Evolutionary conservation across 2,797 vertebrate species (phyloP), one percentile per base, ranked within the genome.

Genomic region (Lophotriccus pileatus): DNA sequence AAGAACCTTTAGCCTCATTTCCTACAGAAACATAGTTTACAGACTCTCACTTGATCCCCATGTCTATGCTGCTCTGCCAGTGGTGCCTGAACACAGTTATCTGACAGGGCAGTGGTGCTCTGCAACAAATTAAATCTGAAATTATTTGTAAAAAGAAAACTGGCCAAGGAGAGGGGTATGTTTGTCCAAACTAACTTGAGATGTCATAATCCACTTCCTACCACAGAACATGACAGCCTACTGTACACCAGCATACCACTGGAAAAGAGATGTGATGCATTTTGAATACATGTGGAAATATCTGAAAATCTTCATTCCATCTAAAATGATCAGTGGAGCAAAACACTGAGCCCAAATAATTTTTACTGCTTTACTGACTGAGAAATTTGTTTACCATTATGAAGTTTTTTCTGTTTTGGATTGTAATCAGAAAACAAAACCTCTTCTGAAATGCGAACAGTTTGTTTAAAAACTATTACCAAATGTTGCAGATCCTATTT

Each of bases 291-390:
- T 0, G 23, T 28, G 15, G 47, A 91, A 72, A 18, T 39, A 87
- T 0, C 59, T 79, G 50, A 76, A 92, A 79, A 79, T 68, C 70
- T 90, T 75, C 37, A 76, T 39, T 84, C 59, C 55, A 58, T 32
- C 79, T 79, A 23, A 74, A 81, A 77, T 75, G 36, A 37, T 37
- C 72, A 70, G 27, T 28, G 55, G 66, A 89, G 74, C 53, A 84
- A 84, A 83, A 84, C 28, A n/a, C 34, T 37, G 18, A 67, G 53
- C 39, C 21, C 32, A 55, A 77, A 44, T 39, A 11, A 12, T 47
- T 91, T 89, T 73, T 36, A 49, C 36, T 76, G 56, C 56, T 75
- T 63, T 67, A 68, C 19, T 1, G 4, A 37, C 52, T 22, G 27
- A 67, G 32, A 89, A 63, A 59, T 37, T 6, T 55, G 20, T 55